Base-by-base conservation (phyloP, 53 echinoderm and acorn worm genomes). In the Echinarachnius parma region DNA sequence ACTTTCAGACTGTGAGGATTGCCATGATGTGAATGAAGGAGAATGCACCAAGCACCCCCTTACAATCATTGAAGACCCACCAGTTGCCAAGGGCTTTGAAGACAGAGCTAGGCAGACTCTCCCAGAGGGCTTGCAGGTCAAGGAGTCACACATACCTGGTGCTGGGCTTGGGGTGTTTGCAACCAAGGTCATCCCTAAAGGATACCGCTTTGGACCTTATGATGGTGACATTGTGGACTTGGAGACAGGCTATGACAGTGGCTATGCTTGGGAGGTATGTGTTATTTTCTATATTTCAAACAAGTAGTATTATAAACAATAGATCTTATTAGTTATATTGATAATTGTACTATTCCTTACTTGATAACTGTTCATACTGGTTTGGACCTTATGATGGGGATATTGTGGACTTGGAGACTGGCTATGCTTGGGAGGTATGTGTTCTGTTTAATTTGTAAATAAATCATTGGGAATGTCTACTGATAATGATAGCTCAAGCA, bases 191-290 rank as follows among this genome's bases (percentile, higher is more conserved):
- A 83, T 89, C 55, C 74, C 77, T 15, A 93, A 93, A 75, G 84
- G 95, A 54, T 82, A 87, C 3, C 62, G 89, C 44, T 93, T 93
- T 89, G 90, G 90, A 15, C 95, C 90, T 3, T 94, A 94, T 65
- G 81, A 66, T 48, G 95, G 95, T n/a, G 86, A 93, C 48, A 55
- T 93, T 26, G 93, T 86, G 7, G 80, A 81, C 25, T 60, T 54
- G 46, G 81, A 80, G 33, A 75, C 53, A 20, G 92, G 87, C 21
- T 78, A 72, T 64, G 81, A 89, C 29, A 86, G 93, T 66, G 93
- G 93, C 39, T 89, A 93, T 78, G 86, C 93, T 23, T 89, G 93
- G 93, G 89, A 93, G 86, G 93, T 93, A 81, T 39, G 7, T 39
- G 39, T 13, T 39, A 9, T 39, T 13, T 9, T 39, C 13, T 4